Conservation (phyloP, 37 sponge, comb jelly and placozoan species). For the Beroe forskalii region DNA sequence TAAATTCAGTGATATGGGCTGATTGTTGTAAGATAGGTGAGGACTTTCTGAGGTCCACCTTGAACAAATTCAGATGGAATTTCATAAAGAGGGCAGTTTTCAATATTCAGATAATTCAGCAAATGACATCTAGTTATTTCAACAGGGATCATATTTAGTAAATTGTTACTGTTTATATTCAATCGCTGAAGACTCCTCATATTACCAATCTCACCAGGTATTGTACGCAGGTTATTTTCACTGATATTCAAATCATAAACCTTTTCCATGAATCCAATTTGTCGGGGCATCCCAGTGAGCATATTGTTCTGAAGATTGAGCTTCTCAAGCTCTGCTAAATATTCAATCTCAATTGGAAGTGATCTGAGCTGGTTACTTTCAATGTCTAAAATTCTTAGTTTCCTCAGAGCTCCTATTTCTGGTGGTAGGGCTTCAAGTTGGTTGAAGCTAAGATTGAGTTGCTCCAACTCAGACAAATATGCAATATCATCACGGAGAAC, state of each 20-base stretch:
- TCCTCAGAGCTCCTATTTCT: constrained; percentile 28
- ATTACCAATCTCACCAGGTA: constrained; percentile 40
- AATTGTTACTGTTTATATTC: constrained; percentile 12
- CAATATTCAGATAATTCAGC: constrained; percentile 39
- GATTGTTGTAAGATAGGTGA: constrained; percentile 9
- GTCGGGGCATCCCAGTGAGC: constrained; percentile 9
- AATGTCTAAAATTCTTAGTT: background rate
- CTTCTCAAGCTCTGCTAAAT: constrained; percentile 29
- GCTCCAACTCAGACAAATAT: constrained; percentile 36
- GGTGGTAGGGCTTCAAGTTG: constrained; percentile 16
- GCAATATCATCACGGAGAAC: constrained; percentile 22
- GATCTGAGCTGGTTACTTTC: constrained; percentile 50
- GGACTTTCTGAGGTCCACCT: constrained; percentile 41
- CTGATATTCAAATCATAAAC: constrained; percentile 51
- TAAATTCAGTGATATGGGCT: constrained; percentile 44
- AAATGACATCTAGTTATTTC: constrained; percentile 18
- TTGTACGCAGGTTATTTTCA: constrained; percentile 48
- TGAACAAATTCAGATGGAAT: background rate
- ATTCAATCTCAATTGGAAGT: constrained; percentile 49
- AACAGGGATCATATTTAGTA: constrained; percentile 50
- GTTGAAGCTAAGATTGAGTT: constrained; percentile 32
- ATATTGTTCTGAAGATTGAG: constrained; percentile 15
- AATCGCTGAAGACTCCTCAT: constrained; percentile 50
- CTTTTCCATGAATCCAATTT: constrained; percentile 39
- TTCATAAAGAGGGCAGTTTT: constrained; percentile 21